A percentile compares a stretch with the other conserved stretches of the same genome.
Conservation (phyloP, 2,888 invertebrate genomes). For the Agrypnus murinus region DNA sequence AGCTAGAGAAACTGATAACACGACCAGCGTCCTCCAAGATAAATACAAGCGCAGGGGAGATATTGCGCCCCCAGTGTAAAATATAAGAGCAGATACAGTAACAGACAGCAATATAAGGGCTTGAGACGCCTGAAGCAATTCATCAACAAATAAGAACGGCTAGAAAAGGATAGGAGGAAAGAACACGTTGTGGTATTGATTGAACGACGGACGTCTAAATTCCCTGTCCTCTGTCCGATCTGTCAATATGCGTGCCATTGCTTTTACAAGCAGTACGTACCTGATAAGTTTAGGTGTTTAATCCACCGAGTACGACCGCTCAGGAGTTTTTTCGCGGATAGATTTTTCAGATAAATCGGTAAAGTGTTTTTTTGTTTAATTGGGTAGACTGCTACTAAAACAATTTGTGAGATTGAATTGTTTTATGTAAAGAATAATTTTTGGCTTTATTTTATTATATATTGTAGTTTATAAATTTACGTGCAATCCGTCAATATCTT, state of each 20-base stretch:
- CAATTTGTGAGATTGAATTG: no score
- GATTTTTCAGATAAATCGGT: slow-evolving; percentile 7
- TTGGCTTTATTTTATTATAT: no score
- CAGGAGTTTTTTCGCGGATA: not conserved
- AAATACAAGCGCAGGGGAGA: slow-evolving; percentile 42
- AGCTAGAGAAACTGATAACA: slow-evolving; percentile 35
- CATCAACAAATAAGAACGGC: slow-evolving; percentile 55
- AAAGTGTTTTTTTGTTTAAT: slow-evolving; percentile 3
- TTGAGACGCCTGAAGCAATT: slow-evolving; percentile 52
- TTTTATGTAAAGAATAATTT: no score
- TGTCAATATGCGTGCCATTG: slow-evolving; percentile 37
- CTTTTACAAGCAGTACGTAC: slow-evolving; percentile 30
- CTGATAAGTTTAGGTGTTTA: slow-evolving; percentile 40
- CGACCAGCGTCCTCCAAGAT: slow-evolving; percentile 41
- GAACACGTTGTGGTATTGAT: slow-evolving; percentile 46
- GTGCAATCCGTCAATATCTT: no score
- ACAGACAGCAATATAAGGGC: slow-evolving; percentile 51
- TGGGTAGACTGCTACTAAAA: no score
- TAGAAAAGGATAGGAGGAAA: slow-evolving; percentile 42
- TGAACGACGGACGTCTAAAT: slow-evolving; percentile 37
- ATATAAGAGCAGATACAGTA: slow-evolving; percentile 46
- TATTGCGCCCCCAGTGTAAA: slow-evolving; percentile 42
- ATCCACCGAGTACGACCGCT: slow-evolving; percentile 20
- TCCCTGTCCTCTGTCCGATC: slow-evolving; percentile 41
- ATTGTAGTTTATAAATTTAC: no score